A percentile compares a stretch with the other conserved stretches of the same genome.
These are phyloP conservation scores for Lomographa bimaculata DNA, from an alignment of 2,888 invertebrate species.

Conservation along the genomic window DNA sequence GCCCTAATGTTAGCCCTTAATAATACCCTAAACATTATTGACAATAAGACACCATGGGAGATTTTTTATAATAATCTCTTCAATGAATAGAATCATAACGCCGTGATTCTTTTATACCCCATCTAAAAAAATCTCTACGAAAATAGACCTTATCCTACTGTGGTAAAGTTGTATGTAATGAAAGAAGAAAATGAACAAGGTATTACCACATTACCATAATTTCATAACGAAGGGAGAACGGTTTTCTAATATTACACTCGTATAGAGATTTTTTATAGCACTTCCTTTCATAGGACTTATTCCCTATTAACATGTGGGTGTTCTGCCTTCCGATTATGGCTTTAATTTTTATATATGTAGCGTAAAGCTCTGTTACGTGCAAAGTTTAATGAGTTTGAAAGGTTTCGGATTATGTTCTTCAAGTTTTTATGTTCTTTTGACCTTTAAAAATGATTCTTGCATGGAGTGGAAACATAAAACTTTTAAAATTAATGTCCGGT, in stretches of 20 bases:
- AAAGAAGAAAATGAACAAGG: constrained; percentile 13
- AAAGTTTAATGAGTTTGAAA: constrained; percentile 28
- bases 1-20: constrained; percentile 42
- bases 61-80: constrained; percentile 40
- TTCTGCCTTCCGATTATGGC: constrained; percentile 23
- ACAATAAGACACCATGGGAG: constrained; percentile 67
- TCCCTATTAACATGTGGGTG: constrained; percentile 30
- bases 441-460: too few relatives aligned
- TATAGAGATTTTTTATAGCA: constrained; percentile 65
- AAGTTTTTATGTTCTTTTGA: too few relatives aligned
- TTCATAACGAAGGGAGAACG: constrained; percentile 72
- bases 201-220: constrained; percentile 66
- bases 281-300: constrained; percentile 33
- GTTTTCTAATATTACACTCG: constrained; percentile 67
- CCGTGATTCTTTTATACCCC: constrained; percentile 33
- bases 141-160: constrained; percentile 13
- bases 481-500: too few relatives aligned
- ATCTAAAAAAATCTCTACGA: not conserved
- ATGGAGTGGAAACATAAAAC: too few relatives aligned
- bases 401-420: too few relatives aligned
- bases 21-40: constrained; percentile 51
- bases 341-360: constrained; percentile 17
- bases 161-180: constrained; percentile 14
- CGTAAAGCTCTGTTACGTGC: constrained; percentile 17
- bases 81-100: constrained; percentile 36